phyloP scores from a whole-genome alignment of 2,888 invertebrate genomes.

The Opisthograptis luteolata region DNA sequence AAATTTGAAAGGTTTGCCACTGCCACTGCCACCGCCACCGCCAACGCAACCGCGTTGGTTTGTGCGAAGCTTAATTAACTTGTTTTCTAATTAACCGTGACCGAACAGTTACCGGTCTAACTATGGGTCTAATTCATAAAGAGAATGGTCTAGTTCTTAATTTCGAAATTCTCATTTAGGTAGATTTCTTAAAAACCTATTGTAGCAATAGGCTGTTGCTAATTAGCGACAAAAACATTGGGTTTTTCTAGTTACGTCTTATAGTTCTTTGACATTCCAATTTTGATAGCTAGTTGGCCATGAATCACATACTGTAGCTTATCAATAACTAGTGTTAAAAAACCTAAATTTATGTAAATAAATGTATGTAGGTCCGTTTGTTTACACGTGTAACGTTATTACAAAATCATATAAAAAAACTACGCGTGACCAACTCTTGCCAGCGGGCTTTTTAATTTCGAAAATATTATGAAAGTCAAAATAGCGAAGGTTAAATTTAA shows the following conservation, averaged over 20 bases:
- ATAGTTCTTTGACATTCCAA: no score
- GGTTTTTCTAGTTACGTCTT: no score
- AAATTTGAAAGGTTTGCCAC: no score
- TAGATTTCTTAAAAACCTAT: not conserved
- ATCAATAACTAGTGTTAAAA: no score
- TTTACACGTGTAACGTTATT: not conserved
- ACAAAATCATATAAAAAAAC: conserved; percentile 5
- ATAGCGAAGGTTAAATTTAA: conserved; percentile 29
- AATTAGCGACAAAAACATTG: not conserved
- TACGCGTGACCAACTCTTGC: not conserved
- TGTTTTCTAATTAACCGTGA: conserved; percentile 29
- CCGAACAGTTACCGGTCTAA: conserved; percentile 16
- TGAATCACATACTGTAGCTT: no score
- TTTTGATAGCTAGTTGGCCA: no score
- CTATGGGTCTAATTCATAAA: conserved; percentile 6
- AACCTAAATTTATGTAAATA: no score
- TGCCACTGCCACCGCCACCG: no score
- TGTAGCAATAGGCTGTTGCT: not conserved
- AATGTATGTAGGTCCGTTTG: no score
- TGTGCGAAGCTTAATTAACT: no score
- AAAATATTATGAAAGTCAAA: conserved; percentile 34
- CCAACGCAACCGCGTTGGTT: no score
- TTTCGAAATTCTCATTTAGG: conserved; percentile 5
- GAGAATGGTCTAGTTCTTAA: conserved; percentile 4
- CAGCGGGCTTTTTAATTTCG: conserved; percentile 17